phyloP scores from a whole-genome alignment of 2,797 vertebrate genomes.

The Sebastes paucispinis region DNA sequence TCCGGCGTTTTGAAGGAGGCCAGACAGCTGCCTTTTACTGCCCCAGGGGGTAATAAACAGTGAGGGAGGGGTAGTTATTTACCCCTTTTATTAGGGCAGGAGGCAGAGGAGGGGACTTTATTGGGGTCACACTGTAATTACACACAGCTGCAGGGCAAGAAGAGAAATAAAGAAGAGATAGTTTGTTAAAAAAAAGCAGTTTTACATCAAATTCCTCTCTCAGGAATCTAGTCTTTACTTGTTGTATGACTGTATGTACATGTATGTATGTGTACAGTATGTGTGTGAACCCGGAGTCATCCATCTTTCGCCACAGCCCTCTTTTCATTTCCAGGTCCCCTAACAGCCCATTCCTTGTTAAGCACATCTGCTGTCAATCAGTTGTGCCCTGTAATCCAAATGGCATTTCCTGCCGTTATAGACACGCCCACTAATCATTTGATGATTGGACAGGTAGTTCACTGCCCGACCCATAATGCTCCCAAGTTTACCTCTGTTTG shows the following conservation, averaged over 20 bases:
- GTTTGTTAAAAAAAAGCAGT: conserved; percentile 22
- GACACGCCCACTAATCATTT: conserved; percentile 61
- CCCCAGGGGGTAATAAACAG: conserved; percentile 84
- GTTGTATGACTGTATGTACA: conserved; percentile 11
- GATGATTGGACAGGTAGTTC: conserved; percentile 32
- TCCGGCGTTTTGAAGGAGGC: conserved; percentile 71
- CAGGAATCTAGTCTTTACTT: conserved; percentile 43
- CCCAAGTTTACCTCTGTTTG: conserved; percentile 17
- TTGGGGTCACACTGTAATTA: conserved; percentile 85
- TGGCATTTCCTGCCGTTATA: conserved; percentile 80
- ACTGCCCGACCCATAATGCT: neutral
- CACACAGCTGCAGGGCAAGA: conserved; percentile 79
- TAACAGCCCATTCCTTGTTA: conserved; percentile 70
- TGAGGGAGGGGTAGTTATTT: conserved; percentile 81
- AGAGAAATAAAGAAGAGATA: conserved; percentile 51
- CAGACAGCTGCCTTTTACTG: conserved; percentile 87
- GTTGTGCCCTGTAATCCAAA: conserved; percentile 72
- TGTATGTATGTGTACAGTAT: neutral
- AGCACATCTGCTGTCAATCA: conserved; percentile 85
- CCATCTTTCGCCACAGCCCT: conserved; percentile 27
- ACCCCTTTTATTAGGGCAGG: conserved; percentile 79
- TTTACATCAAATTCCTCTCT: conserved; percentile 64
- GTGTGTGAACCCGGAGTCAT: conserved; percentile 29
- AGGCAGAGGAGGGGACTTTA: conserved; percentile 78
- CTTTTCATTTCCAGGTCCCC: conserved; percentile 57